A percentile compares a stretch with the other conserved stretches of the same genome.
These are phyloP conservation scores for Mellivora capensis DNA, from an alignment of 2,113 vertebrate genomes.

Conservation along the genomic window DNA sequence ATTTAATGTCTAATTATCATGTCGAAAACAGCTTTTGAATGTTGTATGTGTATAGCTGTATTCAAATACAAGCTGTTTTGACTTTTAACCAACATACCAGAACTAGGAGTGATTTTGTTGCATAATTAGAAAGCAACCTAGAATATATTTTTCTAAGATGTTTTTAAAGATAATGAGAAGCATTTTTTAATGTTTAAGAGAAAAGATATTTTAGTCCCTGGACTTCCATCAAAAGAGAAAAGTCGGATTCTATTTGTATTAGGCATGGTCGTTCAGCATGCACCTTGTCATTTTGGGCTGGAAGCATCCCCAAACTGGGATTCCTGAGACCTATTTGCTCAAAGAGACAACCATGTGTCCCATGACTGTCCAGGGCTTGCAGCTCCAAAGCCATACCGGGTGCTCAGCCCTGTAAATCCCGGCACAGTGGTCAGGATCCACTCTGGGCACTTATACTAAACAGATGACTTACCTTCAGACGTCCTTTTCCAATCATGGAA, in stretches of 20 bases:
- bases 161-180: slow-evolving; percentile 46
- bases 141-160: slow-evolving; percentile 27
- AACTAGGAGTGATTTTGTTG: slow-evolving; percentile 60
- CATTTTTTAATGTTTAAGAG: slow-evolving; percentile 29
- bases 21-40: slow-evolving; percentile 70
- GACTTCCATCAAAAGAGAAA: slow-evolving; percentile 9
- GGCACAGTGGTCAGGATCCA: background rate
- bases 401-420: background rate
- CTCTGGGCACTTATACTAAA: background rate
- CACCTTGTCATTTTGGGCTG: background rate
- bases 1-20: slow-evolving; percentile 73
- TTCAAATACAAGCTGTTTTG: slow-evolving; percentile 76
- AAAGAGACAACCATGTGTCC: background rate
- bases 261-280: background rate
- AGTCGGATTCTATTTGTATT: background rate
- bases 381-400: background rate
- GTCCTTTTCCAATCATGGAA: background rate
- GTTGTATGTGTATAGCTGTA: slow-evolving; percentile 67
- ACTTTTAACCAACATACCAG: slow-evolving; percentile 73
- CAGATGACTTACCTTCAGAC: background rate
- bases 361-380: background rate
- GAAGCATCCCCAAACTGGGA: background rate
- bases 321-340: background rate
- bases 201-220: background rate
- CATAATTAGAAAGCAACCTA: slow-evolving; percentile 63